phyloP scores from a whole-genome alignment of 2,113 vertebrate species.

The Reinhardtius hippoglossoides region DNA sequence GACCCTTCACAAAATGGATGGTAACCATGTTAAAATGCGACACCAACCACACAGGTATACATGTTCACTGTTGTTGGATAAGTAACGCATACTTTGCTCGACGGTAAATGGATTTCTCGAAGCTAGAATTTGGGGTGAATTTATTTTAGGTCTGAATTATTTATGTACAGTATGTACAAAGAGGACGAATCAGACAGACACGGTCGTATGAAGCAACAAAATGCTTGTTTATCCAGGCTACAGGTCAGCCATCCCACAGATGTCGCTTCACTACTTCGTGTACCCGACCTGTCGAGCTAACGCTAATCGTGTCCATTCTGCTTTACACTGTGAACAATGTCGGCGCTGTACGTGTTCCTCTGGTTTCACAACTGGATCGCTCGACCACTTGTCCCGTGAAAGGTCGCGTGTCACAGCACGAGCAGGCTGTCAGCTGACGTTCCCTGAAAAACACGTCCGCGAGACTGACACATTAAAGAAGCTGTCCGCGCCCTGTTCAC shows the following conservation, averaged over 20 bases:
- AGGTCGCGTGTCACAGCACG: conserved; percentile 29
- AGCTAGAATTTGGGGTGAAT: too few species aligned
- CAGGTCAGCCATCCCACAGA: conserved; percentile 13
- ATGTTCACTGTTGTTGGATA: background rate
- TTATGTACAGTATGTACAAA: too few species aligned
- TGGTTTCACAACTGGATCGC: background rate
- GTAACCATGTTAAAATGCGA: background rate
- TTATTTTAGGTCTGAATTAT: too few species aligned
- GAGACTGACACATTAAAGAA: conserved; percentile 22
- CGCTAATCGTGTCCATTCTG: background rate
- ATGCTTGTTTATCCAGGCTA: background rate
- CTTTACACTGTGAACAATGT: background rate
- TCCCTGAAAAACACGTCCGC: conserved; percentile 13
- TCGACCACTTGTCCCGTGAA: background rate
- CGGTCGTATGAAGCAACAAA: background rate
- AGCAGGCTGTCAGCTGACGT: conserved; percentile 60
- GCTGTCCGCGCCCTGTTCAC: conserved; percentile 61
- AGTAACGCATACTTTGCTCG: background rate
- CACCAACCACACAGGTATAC: background rate
- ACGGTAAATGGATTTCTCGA: background rate
- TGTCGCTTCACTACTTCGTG: background rate
- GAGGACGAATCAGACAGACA: too few species aligned
- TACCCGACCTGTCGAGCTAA: background rate
- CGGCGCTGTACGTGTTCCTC: background rate
- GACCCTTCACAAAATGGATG: background rate